Conservation (phyloP, 1,140 invertebrate genomes). For the Neuroterus valhalla region DNA sequence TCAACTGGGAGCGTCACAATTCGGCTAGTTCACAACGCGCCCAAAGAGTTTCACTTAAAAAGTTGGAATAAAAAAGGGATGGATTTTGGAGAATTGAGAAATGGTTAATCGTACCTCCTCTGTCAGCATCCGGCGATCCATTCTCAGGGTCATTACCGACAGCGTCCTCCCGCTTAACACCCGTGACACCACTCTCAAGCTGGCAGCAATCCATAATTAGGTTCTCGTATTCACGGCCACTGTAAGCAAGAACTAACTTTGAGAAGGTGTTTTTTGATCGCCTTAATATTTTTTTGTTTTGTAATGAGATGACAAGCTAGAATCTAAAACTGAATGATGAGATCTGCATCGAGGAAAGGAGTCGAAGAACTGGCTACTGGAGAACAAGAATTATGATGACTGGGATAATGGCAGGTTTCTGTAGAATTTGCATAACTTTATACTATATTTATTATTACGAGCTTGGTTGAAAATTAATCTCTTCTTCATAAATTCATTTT, state of each 20-base stretch:
- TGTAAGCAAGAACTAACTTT: conserved; percentile 74
- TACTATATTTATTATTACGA: conserved; percentile 26
- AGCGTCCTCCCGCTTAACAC: conserved; percentile 86
- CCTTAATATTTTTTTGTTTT: conserved; percentile 8
- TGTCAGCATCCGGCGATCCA: conserved; percentile 89
- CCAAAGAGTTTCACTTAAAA: too few relatives aligned
- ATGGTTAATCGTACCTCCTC: conserved; percentile 76
- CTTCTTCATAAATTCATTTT: too few relatives aligned
- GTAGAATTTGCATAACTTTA: conserved; percentile 28
- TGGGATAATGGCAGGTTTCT: conserved; percentile 18
- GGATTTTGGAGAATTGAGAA: background rate
- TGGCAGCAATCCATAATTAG: conserved; percentile 95
- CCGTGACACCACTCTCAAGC: conserved; percentile 85
- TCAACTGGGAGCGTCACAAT: too few relatives aligned
- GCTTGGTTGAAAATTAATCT: too few relatives aligned
- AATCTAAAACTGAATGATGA: conserved; percentile 35
- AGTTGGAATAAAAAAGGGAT: too few relatives aligned
- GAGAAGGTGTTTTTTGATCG: conserved; percentile 23
- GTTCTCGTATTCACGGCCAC: conserved; percentile 92
- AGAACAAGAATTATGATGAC: conserved; percentile 11
- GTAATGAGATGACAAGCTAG: conserved; percentile 2
- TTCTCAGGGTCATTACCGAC: conserved; percentile 88
- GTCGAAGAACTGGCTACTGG: background rate
- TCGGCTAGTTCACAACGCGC: too few relatives aligned
- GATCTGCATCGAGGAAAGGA: conserved; percentile 10